Conservation (phyloP, 2,797 vertebrate species). For the Morus bassanus region DNA sequence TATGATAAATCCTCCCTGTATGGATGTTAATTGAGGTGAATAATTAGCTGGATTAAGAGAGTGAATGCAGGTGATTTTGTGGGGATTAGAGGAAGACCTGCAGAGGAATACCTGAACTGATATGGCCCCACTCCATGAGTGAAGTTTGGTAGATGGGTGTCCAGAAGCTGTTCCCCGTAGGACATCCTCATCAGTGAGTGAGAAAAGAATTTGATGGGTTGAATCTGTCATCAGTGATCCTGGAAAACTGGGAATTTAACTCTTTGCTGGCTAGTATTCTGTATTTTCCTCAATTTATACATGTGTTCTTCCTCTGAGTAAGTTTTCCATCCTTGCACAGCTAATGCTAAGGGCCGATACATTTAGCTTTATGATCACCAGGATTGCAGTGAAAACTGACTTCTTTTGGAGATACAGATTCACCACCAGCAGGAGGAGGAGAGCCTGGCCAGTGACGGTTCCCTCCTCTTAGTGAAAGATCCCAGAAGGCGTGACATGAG, state of each 20-base stretch:
- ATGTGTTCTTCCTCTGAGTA: not conserved
- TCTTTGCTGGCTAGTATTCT: not conserved
- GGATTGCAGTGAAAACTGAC: not conserved
- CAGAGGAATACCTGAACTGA: not conserved
- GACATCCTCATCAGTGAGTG: not conserved
- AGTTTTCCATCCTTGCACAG: not conserved
- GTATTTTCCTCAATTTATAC: not conserved
- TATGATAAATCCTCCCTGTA: not conserved
- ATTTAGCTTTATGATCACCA: not conserved
- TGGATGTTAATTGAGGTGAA: not conserved
- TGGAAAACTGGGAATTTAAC: not conserved
- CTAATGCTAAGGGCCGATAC: not conserved
- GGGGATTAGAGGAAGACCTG: not conserved
- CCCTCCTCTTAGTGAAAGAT: not conserved
- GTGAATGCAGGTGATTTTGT: not conserved
- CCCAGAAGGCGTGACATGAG: not conserved
- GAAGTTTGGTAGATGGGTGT: not conserved
- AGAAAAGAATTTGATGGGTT: not conserved
- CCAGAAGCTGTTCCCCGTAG: not conserved
- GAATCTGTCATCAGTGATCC: not conserved
- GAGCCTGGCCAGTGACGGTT: not conserved
- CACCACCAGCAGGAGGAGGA: conserved; percentile 7
- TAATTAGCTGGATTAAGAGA: not conserved
- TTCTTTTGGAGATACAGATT: not conserved
- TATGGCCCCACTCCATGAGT: not conserved